These are phyloP conservation scores for Colossoma macropomum DNA, from an alignment of 2,113 vertebrate genomes.

Conservation along the genomic window DNA sequence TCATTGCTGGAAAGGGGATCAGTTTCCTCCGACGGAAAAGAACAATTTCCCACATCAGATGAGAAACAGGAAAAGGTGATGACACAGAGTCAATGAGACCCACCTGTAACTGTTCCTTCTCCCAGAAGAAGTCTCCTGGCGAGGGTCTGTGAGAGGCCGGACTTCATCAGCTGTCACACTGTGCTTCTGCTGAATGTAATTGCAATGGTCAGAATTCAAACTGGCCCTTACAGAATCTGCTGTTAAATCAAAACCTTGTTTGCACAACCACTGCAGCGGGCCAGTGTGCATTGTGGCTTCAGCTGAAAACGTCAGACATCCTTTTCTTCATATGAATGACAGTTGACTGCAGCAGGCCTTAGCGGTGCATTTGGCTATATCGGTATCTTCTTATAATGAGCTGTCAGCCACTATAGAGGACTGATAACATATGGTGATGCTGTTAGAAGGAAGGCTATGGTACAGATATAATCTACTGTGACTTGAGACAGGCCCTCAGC, in stretches of 20 bases:
- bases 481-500: not conserved
- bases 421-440: not conserved
- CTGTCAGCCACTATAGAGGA: not conserved
- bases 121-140: constrained; percentile 16
- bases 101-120: constrained; percentile 48
- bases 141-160: not conserved
- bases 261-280: not conserved
- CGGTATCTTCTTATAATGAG: not conserved
- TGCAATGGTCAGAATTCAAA: not conserved
- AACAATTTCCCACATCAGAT: constrained; percentile 51
- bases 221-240: not conserved
- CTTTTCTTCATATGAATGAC: not conserved
- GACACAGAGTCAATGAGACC: constrained; percentile 36
- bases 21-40: constrained; percentile 46
- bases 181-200: constrained; percentile 12
- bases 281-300: not conserved
- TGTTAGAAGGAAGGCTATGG: not conserved
- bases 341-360: constrained; percentile 1
- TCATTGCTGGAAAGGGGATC: constrained; percentile 17
- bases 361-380: not conserved
- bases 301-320: not conserved
- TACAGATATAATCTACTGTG: not conserved
- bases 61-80: constrained; percentile 55
- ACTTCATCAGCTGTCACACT: not conserved
- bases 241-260: not conserved